phyloP scores from a whole-genome alignment of 1,140 invertebrate species.

The Drosophila gunungcola region DNA sequence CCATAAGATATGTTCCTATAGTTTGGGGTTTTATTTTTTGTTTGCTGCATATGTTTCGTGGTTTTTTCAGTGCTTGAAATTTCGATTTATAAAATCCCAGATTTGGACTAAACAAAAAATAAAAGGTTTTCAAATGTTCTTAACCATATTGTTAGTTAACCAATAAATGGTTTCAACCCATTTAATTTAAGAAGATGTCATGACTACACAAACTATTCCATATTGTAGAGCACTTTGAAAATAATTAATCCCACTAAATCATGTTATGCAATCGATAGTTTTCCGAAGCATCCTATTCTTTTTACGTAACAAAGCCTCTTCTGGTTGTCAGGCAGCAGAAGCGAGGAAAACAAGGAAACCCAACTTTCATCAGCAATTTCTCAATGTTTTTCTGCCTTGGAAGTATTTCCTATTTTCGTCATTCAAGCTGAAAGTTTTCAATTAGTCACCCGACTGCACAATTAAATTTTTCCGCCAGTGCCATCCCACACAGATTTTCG shows the following conservation, averaged over 20 bases:
- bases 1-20: too few species aligned
- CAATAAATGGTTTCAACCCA: too few species aligned
- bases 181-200: too few species aligned
- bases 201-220: not conserved
- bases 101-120: too few species aligned
- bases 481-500: not conserved
- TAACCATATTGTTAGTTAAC: too few species aligned
- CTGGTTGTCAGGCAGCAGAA: conserved; percentile 19
- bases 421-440: conserved; percentile 72
- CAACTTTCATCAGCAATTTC: conserved; percentile 54
- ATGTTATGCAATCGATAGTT: conserved; percentile 40
- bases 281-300: conserved; percentile 5
- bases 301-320: conserved; percentile 7
- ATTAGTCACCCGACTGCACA: conserved; percentile 77
- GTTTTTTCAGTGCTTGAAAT: too few species aligned
- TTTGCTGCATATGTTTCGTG: too few species aligned
- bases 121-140: too few species aligned
- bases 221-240: not conserved
- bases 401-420: conserved; percentile 62
- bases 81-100: too few species aligned
- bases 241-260: conserved; percentile 30
- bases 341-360: conserved; percentile 35
- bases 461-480: conserved; percentile 65
- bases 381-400: conserved; percentile 13
- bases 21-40: too few species aligned